A percentile compares a stretch with the other conserved stretches of the same genome.
Conservation (phyloP, 2,888 invertebrate genomes). For the Seira musarum region DNA sequence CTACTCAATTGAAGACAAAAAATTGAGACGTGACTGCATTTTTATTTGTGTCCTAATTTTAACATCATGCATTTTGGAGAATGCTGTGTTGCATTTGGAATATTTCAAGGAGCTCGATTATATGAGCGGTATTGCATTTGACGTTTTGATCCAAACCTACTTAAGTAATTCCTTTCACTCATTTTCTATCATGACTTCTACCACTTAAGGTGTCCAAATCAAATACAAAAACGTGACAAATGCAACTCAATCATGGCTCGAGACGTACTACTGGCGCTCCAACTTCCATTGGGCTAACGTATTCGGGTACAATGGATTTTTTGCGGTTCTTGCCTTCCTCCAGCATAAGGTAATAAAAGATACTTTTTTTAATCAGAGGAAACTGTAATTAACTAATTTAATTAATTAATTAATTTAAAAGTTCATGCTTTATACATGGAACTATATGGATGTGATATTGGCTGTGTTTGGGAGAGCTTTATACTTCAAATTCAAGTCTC, state of each 20-base stretch:
- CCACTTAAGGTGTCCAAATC: neutral
- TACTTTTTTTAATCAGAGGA: no score
- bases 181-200: neutral
- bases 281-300: conserved; percentile 27
- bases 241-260: conserved; percentile 22
- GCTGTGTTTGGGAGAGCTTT: conserved; percentile 56
- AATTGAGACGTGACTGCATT: conserved; percentile 26
- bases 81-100: conserved; percentile 44
- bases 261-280: conserved; percentile 48
- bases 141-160: no score
- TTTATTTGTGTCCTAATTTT: conserved; percentile 30
- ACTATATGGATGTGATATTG: conserved; percentile 57
- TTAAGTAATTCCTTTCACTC: no score
- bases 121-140: conserved; percentile 30
- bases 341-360: no score
- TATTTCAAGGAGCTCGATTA: conserved; percentile 41
- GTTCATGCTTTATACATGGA: conserved; percentile 44
- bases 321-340: conserved; percentile 43
- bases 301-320: conserved; percentile 42
- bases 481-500: conserved; percentile 56
- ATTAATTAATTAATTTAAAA: conserved; percentile 40
- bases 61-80: conserved; percentile 37
- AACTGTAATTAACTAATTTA: no score
- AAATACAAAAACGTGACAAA: conserved; percentile 7
- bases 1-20: conserved; percentile 35